Base-by-base conservation (phyloP, 1,140 invertebrate species). In the Bradysia coprophila region DNA sequence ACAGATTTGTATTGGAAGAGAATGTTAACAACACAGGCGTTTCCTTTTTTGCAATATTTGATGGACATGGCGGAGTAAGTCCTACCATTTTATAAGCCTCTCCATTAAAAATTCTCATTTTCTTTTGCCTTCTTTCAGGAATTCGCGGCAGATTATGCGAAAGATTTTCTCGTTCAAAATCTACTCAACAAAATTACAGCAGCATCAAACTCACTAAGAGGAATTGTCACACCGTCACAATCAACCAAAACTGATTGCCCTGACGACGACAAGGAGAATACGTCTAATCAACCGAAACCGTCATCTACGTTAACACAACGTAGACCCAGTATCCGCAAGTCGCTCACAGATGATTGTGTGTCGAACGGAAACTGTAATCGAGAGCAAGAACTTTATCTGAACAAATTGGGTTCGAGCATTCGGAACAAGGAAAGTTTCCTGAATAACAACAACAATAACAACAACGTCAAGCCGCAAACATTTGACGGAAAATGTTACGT, bases 51-150 rank as follows among this genome's bases (percentile, higher is more conserved):
- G 89, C 87, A 31, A 76, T 94, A 42, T 94, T 93, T 62, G 90
- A 95, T 69, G 91, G 90, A 1, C 91, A 95, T 63, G 91, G 90
- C 41, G 91, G 90, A 39, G n/a, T n/a, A n/a, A n/a, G n/a, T n/a
- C n/a, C n/a, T n/a, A n/a, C n/a, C n/a, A n/a, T n/a, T n/a, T n/a
- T n/a, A n/a, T n/a, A n/a, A n/a, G n/a, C n/a, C n/a, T n/a, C n/a
- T n/a, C n/a, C n/a, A n/a, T n/a, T n/a, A n/a, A n/a, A n/a, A n/a
- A n/a, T n/a, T n/a, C n/a, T n/a, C n/a, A n/a, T n/a, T n/a, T n/a
- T n/a, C n/a, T n/a, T n/a, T n/a, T n/a, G n/a, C n/a, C n/a, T n/a
- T n/a, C n/a, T n/a, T n/a, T n/a, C n/a, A n/a, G n/a, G 84, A 92
- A 64, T 90, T 91, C 71, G 87, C 88, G 40, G 88, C 87, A 11